Evolutionary conservation across 2,797 vertebrate species (phyloP).

Genomic region (Rousettus madagascariensis): DNA sequence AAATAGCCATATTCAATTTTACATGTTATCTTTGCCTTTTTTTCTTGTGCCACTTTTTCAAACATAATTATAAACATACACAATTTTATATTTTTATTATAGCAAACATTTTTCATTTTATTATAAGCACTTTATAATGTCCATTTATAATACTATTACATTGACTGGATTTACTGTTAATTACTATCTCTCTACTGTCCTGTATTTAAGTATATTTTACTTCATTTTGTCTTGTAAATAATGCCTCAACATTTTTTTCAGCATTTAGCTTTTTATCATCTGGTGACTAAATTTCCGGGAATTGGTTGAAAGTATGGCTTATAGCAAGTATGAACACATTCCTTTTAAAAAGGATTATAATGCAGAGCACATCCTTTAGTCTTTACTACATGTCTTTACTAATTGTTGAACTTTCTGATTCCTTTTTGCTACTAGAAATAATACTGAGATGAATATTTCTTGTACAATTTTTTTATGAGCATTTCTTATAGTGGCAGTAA

Average conservation of each 20-base stretch:
- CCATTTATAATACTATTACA: background rate
- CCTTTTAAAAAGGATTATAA: background rate
- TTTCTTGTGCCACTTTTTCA: background rate
- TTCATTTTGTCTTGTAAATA: slow-evolving; percentile 3
- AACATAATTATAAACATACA: background rate
- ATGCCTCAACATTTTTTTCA: background rate
- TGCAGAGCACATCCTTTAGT: background rate
- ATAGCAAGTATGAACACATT: background rate
- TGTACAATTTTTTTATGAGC: background rate
- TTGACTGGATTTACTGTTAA: background rate
- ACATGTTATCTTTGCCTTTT: background rate
- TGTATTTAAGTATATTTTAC: background rate
- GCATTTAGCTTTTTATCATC: background rate
- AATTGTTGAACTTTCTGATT: background rate
- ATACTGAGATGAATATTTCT: background rate
- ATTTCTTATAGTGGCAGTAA: background rate
- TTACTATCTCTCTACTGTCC: background rate
- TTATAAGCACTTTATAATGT: background rate
- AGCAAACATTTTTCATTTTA: background rate
- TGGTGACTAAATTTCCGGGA: background rate
- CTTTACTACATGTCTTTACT: background rate
- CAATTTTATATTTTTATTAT: background rate
- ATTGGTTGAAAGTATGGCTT: background rate
- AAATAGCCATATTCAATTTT: background rate
- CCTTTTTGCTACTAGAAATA: background rate